Evolutionary conservation across 2,113 vertebrate species (phyloP).

Genomic region (Octodon degus): DNA sequence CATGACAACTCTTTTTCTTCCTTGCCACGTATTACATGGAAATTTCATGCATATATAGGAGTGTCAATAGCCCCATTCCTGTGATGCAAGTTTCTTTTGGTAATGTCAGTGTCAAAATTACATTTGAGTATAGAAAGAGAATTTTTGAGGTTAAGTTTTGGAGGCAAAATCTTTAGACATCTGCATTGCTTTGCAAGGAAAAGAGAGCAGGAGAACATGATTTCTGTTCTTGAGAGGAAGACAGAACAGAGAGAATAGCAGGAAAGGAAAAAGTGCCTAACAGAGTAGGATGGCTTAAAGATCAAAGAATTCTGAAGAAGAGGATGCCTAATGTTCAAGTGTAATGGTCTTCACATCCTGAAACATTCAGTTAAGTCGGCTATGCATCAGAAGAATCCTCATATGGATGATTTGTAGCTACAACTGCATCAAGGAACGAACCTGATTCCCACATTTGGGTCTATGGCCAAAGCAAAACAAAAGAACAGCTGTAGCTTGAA

Average conservation of each 20-base stretch:
- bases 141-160: background rate
- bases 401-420: constrained; percentile 63
- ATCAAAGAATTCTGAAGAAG: constrained; percentile 16
- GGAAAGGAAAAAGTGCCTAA: background rate
- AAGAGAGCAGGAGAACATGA: background rate
- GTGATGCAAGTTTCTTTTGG: background rate
- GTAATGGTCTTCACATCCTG: constrained; percentile 59
- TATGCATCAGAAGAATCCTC: background rate
- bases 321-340: background rate
- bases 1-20: background rate
- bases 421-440: constrained; percentile 55
- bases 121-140: background rate
- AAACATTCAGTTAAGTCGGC: constrained; percentile 1
- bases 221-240: constrained; percentile 3
- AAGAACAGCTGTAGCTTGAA: constrained; percentile 62
- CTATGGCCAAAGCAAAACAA: constrained; percentile 66
- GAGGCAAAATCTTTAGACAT: background rate
- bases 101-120: background rate
- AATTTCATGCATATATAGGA: background rate
- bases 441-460: constrained; percentile 54
- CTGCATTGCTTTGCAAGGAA: background rate
- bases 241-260: background rate
- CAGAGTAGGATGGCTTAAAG: background rate
- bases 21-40: background rate
- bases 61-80: background rate